Evolutionary conservation across 2,888 invertebrate genomes (phyloP).

Genomic region (Torymus tubicola): DNA sequence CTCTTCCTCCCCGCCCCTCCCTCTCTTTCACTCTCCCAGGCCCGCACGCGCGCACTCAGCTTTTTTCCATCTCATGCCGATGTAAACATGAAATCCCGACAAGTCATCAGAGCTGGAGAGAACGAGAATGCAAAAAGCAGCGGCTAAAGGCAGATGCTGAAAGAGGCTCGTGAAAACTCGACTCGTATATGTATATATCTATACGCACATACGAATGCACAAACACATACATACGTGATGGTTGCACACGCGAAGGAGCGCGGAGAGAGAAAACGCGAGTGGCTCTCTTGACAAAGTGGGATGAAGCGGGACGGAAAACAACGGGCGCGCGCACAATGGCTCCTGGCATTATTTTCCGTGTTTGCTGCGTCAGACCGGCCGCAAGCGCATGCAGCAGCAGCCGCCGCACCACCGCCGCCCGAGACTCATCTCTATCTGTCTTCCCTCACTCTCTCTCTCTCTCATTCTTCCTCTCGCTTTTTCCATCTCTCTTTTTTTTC

Average conservation of each 20-base stretch:
- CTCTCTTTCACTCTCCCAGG: not conserved
- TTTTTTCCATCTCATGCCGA: slow-evolving; percentile 25
- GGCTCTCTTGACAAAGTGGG: slow-evolving; percentile 49
- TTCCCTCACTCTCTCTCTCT: not conserved
- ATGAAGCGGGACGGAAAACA: slow-evolving; percentile 41
- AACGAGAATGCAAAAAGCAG: not conserved
- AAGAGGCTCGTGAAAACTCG: slow-evolving; percentile 39
- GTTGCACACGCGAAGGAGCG: too few species aligned
- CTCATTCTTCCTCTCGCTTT: not conserved
- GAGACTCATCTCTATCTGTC: slow-evolving; percentile 44
- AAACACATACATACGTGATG: too few species aligned
- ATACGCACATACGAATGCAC: not conserved
- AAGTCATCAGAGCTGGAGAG: slow-evolving; percentile 7
- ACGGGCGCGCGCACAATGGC: slow-evolving; percentile 65
- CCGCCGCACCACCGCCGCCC: not conserved
- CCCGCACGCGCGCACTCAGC: too few species aligned
- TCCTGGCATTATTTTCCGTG: slow-evolving; percentile 69
- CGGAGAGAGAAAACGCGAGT: slow-evolving; percentile 15
- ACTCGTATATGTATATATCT: slow-evolving; percentile 3
- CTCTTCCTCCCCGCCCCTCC: not conserved
- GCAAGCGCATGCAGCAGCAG: not conserved
- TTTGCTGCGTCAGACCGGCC: slow-evolving; percentile 68
- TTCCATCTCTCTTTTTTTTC: not conserved
- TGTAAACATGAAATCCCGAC: slow-evolving; percentile 44
- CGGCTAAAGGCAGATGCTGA: not conserved